Evolutionary conservation across 2,888 invertebrate genomes (phyloP).

Genomic region (Tromatobia lineatoria): DNA sequence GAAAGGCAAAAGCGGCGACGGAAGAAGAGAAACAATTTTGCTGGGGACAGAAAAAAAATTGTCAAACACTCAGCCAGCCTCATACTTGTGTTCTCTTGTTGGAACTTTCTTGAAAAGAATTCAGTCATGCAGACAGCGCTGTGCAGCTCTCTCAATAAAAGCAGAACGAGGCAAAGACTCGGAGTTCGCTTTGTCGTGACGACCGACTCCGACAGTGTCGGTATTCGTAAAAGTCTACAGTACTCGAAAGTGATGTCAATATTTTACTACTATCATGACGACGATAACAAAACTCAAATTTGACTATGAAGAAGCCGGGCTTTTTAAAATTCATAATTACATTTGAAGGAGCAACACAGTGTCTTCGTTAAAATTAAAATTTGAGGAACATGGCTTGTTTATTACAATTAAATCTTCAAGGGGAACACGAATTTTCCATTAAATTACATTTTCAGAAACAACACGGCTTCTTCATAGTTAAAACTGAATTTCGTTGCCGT

Average conservation of each 20-base stretch:
- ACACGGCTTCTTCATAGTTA: too few species aligned
- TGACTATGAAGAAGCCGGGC: too few species aligned
- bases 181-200: slow-evolving; percentile 17
- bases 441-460: too few species aligned
- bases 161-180: slow-evolving; percentile 43
- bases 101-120: slow-evolving; percentile 32
- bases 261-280: background rate
- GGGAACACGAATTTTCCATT: too few species aligned
- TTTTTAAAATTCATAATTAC: too few species aligned
- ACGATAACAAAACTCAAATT: slow-evolving; percentile 1
- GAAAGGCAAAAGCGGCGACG: background rate
- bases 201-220: slow-evolving; percentile 28
- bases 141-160: slow-evolving; percentile 21
- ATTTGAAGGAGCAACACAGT: too few species aligned
- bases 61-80: background rate
- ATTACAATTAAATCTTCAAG: too few species aligned
- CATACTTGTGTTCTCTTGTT: background rate
- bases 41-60: background rate
- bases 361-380: too few species aligned
- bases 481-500: too few species aligned
- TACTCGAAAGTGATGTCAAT: background rate
- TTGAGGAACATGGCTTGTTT: too few species aligned
- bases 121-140: slow-evolving; percentile 23
- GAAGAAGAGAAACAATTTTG: background rate
- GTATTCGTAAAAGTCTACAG: background rate